phyloP scores from a whole-genome alignment of 2,113 vertebrate species.

The Brachirus orientalis region DNA sequence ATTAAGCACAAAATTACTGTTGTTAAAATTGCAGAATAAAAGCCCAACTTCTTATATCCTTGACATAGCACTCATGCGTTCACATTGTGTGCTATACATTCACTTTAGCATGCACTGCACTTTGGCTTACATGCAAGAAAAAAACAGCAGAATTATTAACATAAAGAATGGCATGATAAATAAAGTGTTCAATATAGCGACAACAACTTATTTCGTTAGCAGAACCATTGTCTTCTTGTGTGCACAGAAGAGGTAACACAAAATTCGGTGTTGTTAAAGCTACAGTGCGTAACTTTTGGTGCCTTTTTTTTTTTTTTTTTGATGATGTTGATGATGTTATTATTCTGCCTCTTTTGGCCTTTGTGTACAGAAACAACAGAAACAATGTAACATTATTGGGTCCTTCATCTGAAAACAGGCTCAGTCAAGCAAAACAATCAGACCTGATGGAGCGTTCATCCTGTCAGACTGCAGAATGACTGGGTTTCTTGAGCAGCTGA shows the following conservation, averaged over 20 bases:
- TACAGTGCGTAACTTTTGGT: background rate
- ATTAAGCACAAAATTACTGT: constrained; percentile 44
- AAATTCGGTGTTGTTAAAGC: constrained; percentile 39
- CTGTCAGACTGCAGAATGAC: no score
- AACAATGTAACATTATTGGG: no score
- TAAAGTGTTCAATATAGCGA: constrained; percentile 8
- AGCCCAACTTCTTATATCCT: constrained; percentile 23
- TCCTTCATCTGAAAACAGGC: no score
- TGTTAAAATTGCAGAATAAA: constrained; percentile 35
- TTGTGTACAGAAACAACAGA: no score
- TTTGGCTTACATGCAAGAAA: constrained; percentile 53
- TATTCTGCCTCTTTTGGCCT: no score
- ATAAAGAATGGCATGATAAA: constrained; percentile 22
- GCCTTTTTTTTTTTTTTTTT: no score
- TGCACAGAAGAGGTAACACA: constrained; percentile 43
- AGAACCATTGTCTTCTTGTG: constrained; percentile 35
- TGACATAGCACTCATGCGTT: constrained; percentile 43
- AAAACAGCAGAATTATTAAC: constrained; percentile 38
- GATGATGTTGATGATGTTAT: no score
- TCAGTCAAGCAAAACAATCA: no score
- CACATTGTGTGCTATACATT: constrained; percentile 52
- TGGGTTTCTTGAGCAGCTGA: no score
- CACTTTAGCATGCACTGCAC: constrained; percentile 61
- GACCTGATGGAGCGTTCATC: no score
- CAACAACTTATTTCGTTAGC: constrained; percentile 8